These are phyloP conservation scores for Sminthurinus aureus DNA, from an alignment of 2,888 invertebrate species.

Conservation along the genomic window DNA sequence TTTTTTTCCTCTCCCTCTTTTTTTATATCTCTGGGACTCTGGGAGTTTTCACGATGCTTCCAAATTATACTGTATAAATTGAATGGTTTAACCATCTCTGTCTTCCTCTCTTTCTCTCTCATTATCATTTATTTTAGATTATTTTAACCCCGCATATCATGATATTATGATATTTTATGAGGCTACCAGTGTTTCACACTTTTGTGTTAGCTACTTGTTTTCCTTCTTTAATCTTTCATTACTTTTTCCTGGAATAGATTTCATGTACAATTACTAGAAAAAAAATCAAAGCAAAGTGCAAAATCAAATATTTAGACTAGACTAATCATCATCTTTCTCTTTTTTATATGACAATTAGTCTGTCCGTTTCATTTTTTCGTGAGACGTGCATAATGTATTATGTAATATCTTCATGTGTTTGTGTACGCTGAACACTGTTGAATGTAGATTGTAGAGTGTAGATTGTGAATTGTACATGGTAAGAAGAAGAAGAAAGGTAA, in stretches of 20 bases:
- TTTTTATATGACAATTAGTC: too few relatives aligned
- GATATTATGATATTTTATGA: conserved; percentile 13
- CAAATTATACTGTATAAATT: conserved; percentile 4
- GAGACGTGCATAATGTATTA: too few relatives aligned
- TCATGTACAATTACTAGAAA: too few relatives aligned
- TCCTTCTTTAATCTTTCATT: background rate
- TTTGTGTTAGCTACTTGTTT: background rate
- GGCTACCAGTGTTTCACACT: conserved; percentile 18
- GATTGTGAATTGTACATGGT: too few relatives aligned
- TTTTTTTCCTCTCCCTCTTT: background rate
- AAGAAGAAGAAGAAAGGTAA: too few relatives aligned
- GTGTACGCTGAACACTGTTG: too few relatives aligned
- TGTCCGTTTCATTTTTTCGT: too few relatives aligned
- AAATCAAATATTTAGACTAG: background rate
- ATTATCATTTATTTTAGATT: background rate
- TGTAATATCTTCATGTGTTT: too few relatives aligned
- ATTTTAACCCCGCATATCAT: background rate
- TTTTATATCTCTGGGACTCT: background rate
- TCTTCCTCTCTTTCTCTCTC: too few relatives aligned
- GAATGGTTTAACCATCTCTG: background rate
- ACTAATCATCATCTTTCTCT: background rate
- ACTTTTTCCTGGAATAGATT: too few relatives aligned
- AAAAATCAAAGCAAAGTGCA: background rate
- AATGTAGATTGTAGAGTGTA: too few relatives aligned
- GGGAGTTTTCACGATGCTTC: conserved; percentile 12